phyloP scores from a whole-genome alignment of 2,888 invertebrate species.

The Eucera pruinosa region DNA sequence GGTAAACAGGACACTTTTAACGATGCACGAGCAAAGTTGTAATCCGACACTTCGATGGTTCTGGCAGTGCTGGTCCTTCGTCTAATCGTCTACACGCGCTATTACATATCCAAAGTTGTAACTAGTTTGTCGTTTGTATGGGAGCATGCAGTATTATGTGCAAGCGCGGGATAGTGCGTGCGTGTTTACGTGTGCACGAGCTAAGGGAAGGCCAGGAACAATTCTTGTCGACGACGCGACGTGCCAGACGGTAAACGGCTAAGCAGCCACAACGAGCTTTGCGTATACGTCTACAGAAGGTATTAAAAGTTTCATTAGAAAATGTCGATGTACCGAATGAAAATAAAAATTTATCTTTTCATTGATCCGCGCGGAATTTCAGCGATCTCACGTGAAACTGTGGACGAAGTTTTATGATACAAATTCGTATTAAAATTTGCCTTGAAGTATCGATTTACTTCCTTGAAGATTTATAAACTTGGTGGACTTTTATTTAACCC shows the following conservation, averaged over 20 bases:
- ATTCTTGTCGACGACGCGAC: slow-evolving; percentile 71
- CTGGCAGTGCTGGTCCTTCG: slow-evolving; percentile 68
- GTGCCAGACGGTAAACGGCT: slow-evolving; percentile 75
- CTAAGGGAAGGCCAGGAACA: slow-evolving; percentile 62
- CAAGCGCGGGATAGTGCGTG: slow-evolving; percentile 36
- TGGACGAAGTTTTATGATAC: no score
- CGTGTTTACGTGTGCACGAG: slow-evolving; percentile 28
- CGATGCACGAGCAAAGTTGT: slow-evolving; percentile 55
- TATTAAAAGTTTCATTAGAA: slow-evolving; percentile 75
- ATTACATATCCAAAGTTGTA: slow-evolving; percentile 78
- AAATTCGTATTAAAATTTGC: no score
- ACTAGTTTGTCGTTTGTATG: slow-evolving; percentile 68
- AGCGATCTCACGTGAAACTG: no score
- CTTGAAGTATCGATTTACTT: no score
- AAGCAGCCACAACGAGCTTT: slow-evolving; percentile 67
- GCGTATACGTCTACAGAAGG: slow-evolving; percentile 58
- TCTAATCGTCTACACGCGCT: slow-evolving; percentile 74
- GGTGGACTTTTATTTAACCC: no score
- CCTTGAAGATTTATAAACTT: no score
- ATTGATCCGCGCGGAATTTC: background rate
- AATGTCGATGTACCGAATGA: slow-evolving; percentile 50
- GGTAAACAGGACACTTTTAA: slow-evolving; percentile 45
- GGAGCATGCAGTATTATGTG: slow-evolving; percentile 55
- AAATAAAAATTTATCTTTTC: slow-evolving; percentile 35
- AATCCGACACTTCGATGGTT: slow-evolving; percentile 64